phyloP scores from a whole-genome alignment of 2,888 invertebrate species.

The Eupithecia pulchellata region DNA sequence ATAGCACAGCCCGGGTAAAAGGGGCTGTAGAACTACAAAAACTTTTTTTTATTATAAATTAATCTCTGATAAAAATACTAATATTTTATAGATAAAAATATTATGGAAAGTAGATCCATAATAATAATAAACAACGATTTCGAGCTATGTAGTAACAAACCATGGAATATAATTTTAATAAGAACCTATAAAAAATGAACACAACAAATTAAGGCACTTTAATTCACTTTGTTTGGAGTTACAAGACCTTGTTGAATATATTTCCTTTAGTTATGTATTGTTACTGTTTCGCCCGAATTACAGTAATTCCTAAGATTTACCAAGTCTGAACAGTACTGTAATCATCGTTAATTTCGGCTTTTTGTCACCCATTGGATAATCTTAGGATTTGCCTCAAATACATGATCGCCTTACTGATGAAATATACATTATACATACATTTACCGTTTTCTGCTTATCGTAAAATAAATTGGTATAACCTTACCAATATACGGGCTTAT shows the following conservation, averaged over 20 bases:
- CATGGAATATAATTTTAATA: background rate
- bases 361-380: background rate
- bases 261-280: background rate
- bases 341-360: background rate
- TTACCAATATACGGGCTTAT: background rate
- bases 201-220: constrained; percentile 19
- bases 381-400: background rate
- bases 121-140: background rate
- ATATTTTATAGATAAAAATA: background rate
- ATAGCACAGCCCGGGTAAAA: background rate
- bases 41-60: background rate
- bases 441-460: background rate
- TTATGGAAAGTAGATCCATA: background rate
- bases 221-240: constrained; percentile 8
- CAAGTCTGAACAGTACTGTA: background rate
- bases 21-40: background rate
- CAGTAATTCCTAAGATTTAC: background rate
- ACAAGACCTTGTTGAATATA: background rate
- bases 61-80: background rate
- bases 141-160: background rate
- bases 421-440: background rate
- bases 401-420: too few relatives aligned
- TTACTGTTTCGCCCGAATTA: background rate
- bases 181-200: constrained; percentile 14
- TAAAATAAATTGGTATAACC: background rate